Evolutionary conservation across 2,888 invertebrate genomes (phyloP).

Genomic region (Sceliomorpha sp.): DNA sequence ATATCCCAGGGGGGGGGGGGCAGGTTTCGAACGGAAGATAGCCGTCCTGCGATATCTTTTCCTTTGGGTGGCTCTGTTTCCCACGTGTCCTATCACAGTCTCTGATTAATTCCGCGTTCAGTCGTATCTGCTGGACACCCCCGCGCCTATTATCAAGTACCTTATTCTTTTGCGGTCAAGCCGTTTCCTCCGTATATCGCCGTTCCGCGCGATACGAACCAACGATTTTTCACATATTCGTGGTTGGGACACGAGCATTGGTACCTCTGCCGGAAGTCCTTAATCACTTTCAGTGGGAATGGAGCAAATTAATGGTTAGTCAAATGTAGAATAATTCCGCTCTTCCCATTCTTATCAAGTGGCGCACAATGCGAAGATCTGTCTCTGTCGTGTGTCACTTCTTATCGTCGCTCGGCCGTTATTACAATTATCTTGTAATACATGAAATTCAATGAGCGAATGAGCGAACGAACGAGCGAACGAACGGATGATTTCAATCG

Average conservation of each 20-base stretch:
- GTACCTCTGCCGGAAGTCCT: conserved; percentile 13
- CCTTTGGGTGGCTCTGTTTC: conserved; percentile 23
- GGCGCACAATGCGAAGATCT: neutral
- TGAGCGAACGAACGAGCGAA: too few relatives aligned
- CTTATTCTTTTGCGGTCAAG: conserved; percentile 16
- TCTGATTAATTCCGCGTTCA: conserved; percentile 37
- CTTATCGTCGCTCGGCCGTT: too few relatives aligned
- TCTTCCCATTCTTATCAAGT: neutral
- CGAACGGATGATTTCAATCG: too few relatives aligned
- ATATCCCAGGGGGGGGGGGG: too few relatives aligned
- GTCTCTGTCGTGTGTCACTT: too few relatives aligned
- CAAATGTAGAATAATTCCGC: neutral
- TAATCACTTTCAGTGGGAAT: neutral
- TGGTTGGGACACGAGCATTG: neutral
- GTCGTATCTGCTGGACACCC: conserved; percentile 17
- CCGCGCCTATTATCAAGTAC: conserved; percentile 21
- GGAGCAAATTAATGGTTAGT: neutral
- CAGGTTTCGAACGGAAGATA: too few relatives aligned
- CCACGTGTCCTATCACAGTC: conserved; percentile 41
- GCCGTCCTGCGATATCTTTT: too few relatives aligned
- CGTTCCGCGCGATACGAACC: conserved; percentile 4
- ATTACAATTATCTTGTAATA: too few relatives aligned
- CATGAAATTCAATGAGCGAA: too few relatives aligned
- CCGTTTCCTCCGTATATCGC: too few relatives aligned
- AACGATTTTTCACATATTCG: conserved; percentile 17